A percentile compares a stretch with the other conserved stretches of the same genome.
These are phyloP conservation scores for Montipora cactus DNA, from an alignment of 64 coral and sea anemone species.

Conservation along the genomic window DNA sequence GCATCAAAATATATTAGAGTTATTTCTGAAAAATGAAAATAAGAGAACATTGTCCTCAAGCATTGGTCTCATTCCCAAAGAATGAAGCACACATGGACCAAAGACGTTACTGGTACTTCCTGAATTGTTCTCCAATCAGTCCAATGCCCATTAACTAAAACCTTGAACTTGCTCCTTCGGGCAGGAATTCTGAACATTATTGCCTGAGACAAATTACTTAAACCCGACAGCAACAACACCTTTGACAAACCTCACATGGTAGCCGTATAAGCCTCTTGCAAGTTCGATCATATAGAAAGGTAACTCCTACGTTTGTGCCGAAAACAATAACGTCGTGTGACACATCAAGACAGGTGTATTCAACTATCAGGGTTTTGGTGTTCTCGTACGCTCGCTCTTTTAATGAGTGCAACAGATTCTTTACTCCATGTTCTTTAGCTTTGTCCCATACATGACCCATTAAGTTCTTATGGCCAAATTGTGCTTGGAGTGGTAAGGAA, in stretches of 20 bases:
- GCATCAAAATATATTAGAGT: no score
- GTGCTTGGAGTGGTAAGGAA: slow-evolving; percentile 42
- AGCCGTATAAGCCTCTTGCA: slow-evolving; percentile 67
- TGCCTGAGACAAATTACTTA: background rate
- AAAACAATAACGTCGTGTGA: slow-evolving; percentile 83
- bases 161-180: no score
- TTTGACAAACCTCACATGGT: slow-evolving; percentile 12
- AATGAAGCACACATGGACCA: no score
- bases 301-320: slow-evolving; percentile 80
- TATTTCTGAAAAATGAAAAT: no score
- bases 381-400: slow-evolving; percentile 81
- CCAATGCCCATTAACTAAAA: no score
- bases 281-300: slow-evolving; percentile 79
- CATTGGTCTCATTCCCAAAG: no score
- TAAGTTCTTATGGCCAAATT: slow-evolving; percentile 70
- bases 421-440: slow-evolving; percentile 74
- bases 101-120: no score
- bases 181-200: background rate
- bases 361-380: slow-evolving; percentile 51
- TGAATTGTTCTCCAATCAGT: no score
- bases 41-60: no score
- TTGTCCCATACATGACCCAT: slow-evolving; percentile 79
- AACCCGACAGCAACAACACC: background rate
- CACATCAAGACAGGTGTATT: slow-evolving; percentile 85
- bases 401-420: slow-evolving; percentile 72